Evolutionary conservation across 2,113 vertebrate genomes (phyloP), one percentile per base, ranked within the genome.

Genomic region (Columbina picui): DNA sequence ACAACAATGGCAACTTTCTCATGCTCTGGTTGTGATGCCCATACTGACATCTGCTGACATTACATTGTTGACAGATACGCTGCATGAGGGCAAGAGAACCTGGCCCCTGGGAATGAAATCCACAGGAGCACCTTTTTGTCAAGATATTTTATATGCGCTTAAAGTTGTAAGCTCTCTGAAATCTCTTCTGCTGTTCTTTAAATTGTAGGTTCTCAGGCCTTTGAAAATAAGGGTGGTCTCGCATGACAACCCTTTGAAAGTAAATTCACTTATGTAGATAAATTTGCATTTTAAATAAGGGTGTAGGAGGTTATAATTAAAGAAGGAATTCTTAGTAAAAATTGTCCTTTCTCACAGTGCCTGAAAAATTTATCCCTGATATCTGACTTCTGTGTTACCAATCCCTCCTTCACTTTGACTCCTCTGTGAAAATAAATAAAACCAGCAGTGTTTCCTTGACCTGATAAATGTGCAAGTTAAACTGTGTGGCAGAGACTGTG

Each of bases 221-320:
- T 21, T 45, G 9, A 26, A 90, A 93, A 65, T 57, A 83, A 61
- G 9, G 45, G 9, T 34, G 27, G 19, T 81, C 26, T 82, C 76
- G 59, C 1, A 6, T 77, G 86, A 63, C 76, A 84, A 10, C 8
- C 25, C 7, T 77, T 91, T 92, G 49, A 77, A 84, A 87, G 26
- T 43, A 67, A 87, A 78, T 82, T 78, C 22, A 34, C 34, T 55
- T 81, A 75, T 68, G 65, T 23, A 64, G 12, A 43, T 64, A 68
- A 1, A 87, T 95, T 91, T 91, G n/a, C 77, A 95, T 95, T 92
- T 95, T 87, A 91, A 92, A 92, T 26, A 50, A 77, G 52, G 4
- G 7, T 84, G 80, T 89, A 75, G 64, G 80, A 84, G 47, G 47
- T n/a, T 71, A 27, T 38, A 95, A 89, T 84, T 92, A 92, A 94